phyloP scores from a whole-genome alignment of 1,140 invertebrate species.

The Diabrotica virgifera region DNA sequence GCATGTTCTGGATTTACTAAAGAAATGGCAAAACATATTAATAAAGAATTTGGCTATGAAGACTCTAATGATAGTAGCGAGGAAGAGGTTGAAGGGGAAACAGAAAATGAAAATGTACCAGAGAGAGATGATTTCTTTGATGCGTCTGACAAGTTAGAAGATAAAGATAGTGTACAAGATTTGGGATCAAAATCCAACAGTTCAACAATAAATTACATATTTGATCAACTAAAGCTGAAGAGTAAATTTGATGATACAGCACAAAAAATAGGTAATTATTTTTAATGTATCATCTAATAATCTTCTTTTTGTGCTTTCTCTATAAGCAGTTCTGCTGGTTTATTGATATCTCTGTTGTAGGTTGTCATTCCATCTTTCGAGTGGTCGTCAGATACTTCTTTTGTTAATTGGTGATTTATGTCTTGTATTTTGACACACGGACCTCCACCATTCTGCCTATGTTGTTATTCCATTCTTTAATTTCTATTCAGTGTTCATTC shows the following conservation, averaged over 20 bases:
- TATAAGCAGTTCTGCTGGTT: too few species aligned
- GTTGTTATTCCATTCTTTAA: too few species aligned
- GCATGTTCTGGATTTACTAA: conserved; percentile 87
- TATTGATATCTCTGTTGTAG: too few species aligned
- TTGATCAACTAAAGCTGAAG: conserved; percentile 9
- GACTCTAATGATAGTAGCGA: conserved; percentile 46
- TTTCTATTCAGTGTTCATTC: too few species aligned
- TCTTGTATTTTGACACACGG: too few species aligned
- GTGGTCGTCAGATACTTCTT: too few species aligned
- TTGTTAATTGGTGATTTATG: too few species aligned
- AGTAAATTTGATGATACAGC: background rate
- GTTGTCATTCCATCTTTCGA: too few species aligned
- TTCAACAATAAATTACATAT: conserved; percentile 5
- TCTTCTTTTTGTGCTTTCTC: too few species aligned
- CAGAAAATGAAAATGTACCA: conserved; percentile 4
- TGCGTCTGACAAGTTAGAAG: conserved; percentile 15
- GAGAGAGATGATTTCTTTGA: conserved; percentile 12
- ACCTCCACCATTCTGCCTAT: too few species aligned
- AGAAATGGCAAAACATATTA: conserved; percentile 72
- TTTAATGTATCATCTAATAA: too few species aligned
- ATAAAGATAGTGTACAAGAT: conserved; percentile 11
- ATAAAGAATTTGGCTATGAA: conserved; percentile 53
- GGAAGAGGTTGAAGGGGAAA: conserved; percentile 23
- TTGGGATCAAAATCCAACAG: background rate
- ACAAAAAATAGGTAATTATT: too few species aligned